Conservation (phyloP, 2,113 vertebrate genomes). For the Crotalus viridis region DNA sequence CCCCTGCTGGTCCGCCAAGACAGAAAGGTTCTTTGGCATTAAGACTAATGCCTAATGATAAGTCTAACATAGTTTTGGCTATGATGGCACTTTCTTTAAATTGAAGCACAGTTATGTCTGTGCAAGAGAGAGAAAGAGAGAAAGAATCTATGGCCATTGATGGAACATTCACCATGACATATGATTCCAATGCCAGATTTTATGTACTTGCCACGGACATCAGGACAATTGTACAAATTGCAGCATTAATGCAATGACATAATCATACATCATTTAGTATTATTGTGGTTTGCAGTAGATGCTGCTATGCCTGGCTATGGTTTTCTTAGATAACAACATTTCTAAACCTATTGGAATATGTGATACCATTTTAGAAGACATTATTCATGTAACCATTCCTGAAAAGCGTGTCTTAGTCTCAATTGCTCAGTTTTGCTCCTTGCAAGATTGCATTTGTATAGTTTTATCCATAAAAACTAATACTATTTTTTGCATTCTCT, state of each 20-base stretch:
- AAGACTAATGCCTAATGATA: background rate
- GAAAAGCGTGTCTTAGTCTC: background rate
- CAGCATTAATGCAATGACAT: background rate
- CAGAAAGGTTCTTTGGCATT: too few relatives aligned
- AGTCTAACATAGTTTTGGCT: background rate
- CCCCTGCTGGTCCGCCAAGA: too few relatives aligned
- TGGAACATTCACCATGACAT: background rate
- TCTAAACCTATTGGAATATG: background rate
- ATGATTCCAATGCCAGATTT: background rate
- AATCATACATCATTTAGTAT: background rate
- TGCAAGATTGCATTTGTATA: background rate
- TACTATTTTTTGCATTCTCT: background rate
- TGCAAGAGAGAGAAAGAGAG: background rate
- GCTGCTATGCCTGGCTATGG: background rate
- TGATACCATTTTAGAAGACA: background rate
- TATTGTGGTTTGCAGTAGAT: background rate
- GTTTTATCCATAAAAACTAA: background rate
- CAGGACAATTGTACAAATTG: background rate
- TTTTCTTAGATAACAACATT: background rate
- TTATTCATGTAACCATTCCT: background rate
- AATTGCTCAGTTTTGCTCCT: background rate
- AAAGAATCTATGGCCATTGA: background rate
- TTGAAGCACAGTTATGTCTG: background rate
- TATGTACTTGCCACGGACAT: background rate
- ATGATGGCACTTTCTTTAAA: background rate